phyloP scores from a whole-genome alignment of 2,888 invertebrate genomes.

The Troglohyphantes excavatus region DNA sequence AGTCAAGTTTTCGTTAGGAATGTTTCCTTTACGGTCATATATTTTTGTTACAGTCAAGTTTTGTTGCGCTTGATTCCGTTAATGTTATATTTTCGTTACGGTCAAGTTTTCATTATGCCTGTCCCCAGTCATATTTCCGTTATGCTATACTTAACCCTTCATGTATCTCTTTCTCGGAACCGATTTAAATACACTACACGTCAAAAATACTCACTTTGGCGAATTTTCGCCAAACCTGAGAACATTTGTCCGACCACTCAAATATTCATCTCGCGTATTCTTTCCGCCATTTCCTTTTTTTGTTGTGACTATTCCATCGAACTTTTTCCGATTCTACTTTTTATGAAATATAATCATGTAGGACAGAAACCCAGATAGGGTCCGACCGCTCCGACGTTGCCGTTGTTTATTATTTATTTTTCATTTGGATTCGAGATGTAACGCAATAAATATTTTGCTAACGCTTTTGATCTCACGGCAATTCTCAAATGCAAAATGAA shows the following conservation, averaged over 20 bases:
- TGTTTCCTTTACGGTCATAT: too few species aligned
- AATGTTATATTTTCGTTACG: too few species aligned
- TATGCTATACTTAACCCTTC: too few species aligned
- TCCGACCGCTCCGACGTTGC: background rate
- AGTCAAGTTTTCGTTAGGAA: too few species aligned
- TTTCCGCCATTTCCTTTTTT: background rate
- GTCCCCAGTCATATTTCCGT: too few species aligned
- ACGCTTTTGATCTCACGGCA: background rate
- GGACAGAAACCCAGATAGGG: background rate
- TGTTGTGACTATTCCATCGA: background rate
- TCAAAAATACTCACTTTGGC: too few species aligned
- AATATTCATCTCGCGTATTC: background rate
- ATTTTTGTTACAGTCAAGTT: too few species aligned
- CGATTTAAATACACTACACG: too few species aligned
- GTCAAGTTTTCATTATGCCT: too few species aligned
- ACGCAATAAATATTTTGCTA: constrained; percentile 2
- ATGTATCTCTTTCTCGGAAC: too few species aligned
- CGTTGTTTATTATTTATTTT: background rate
- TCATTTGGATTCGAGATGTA: background rate
- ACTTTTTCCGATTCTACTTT: background rate
- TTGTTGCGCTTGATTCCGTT: too few species aligned
- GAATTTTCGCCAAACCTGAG: background rate
- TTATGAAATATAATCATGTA: background rate
- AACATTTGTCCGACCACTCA: background rate
- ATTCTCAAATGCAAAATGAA: background rate